Percentiles rank a stretch among this genome's conserved stretches.
These are phyloP conservation scores for Riptortus pedestris DNA, from an alignment of 1,140 invertebrate genomes.

Conservation along the genomic window DNA sequence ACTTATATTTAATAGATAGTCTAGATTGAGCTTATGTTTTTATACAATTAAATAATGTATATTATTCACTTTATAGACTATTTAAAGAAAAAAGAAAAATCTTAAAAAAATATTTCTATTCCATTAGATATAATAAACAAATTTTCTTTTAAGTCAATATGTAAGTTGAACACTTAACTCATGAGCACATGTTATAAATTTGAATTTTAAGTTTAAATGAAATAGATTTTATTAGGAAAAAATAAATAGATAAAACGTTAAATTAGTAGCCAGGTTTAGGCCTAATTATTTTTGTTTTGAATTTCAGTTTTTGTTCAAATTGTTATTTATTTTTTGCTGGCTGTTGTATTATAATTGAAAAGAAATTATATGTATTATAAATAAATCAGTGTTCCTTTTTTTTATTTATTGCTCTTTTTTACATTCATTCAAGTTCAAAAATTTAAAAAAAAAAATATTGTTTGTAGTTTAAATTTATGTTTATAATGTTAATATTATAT, in stretches of 20 bases:
- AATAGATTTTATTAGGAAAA: constrained; percentile 3
- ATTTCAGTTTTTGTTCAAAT: constrained; percentile 3
- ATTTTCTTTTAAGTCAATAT: constrained; percentile 2
- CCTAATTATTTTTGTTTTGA: constrained; percentile 2
- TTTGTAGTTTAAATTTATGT: no score
- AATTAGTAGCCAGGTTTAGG: neutral
- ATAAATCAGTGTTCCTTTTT: constrained; percentile 10
- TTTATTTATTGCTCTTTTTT: neutral
- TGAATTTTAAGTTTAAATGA: constrained; percentile 2
- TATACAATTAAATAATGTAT: constrained; percentile 7
- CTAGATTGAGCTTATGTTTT: constrained; percentile 8
- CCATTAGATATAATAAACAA: constrained; percentile 5
- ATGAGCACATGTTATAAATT: neutral
- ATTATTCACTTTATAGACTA: constrained; percentile 10
- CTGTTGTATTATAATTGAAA: constrained; percentile 4
- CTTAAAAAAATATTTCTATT: constrained; percentile 7
- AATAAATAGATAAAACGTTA: constrained; percentile 4
- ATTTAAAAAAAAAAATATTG: no score
- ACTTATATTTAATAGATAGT: constrained; percentile 8
- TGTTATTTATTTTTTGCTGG: constrained; percentile 7
- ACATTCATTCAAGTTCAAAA: no score
- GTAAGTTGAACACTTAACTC: constrained; percentile 8
- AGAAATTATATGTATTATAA: constrained; percentile 9
- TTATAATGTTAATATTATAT: no score
- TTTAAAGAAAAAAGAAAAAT: constrained; percentile 8